These are phyloP conservation scores for Erethizon dorsatum DNA, from an alignment of 2,797 vertebrate species.

Conservation along the genomic window DNA sequence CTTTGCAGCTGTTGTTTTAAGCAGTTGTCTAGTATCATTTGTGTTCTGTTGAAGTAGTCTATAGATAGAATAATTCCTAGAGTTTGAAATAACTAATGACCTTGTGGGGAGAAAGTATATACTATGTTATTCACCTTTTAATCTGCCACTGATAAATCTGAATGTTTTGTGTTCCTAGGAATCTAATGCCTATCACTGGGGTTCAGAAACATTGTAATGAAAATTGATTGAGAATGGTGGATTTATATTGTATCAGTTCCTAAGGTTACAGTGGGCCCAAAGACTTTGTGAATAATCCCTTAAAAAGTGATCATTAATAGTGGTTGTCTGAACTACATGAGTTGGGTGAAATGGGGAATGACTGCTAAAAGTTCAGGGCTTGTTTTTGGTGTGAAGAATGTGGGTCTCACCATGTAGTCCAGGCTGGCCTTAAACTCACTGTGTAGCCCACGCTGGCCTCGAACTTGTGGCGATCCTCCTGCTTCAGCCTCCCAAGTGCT, in stretches of 20 bases:
- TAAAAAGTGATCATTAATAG: constrained; percentile 37
- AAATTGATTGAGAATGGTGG: constrained; percentile 52
- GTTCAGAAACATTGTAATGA: constrained; percentile 60
- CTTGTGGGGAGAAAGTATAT: neutral
- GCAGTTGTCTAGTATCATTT: constrained; percentile 86
- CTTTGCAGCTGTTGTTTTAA: constrained; percentile 86
- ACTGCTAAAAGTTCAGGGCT: neutral
- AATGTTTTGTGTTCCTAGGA: neutral
- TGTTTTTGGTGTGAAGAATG: neutral
- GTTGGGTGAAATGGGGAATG: neutral
- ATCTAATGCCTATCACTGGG: constrained; percentile 33
- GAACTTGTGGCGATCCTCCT: neutral
- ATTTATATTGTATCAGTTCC: constrained; percentile 47
- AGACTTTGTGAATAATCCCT: constrained; percentile 28
- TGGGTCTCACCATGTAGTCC: neutral
- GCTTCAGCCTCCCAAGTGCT: neutral
- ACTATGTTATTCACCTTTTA: neutral
- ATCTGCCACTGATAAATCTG: neutral
- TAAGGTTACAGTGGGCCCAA: neutral
- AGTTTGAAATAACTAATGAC: constrained; percentile 54
- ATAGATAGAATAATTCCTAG: constrained; percentile 79
- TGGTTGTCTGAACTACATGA: neutral
- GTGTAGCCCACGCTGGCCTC: neutral
- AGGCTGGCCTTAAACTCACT: neutral
- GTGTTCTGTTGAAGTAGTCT: constrained; percentile 81